Conservation (phyloP, 1,140 invertebrate genomes). For the Drosophila pruinosa region DNA sequence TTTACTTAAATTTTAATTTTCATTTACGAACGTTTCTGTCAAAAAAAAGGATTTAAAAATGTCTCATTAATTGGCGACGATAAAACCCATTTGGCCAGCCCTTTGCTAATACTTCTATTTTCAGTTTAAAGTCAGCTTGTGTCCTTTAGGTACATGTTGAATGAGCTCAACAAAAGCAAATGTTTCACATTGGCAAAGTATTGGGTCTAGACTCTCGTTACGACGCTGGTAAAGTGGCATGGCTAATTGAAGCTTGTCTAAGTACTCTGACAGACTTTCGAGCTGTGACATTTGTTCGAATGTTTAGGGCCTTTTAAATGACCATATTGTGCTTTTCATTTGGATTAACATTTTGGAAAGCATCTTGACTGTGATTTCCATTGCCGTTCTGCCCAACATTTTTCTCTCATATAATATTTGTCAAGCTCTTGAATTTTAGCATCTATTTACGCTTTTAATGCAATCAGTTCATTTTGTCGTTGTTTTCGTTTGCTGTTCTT, state of each 20-base stretch:
- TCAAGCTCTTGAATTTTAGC: slow-evolving; percentile 51
- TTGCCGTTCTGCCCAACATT: background rate
- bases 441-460: slow-evolving; percentile 62
- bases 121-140: slow-evolving; percentile 19
- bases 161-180: slow-evolving; percentile 13
- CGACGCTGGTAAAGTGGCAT: background rate
- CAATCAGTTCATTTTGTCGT: slow-evolving; percentile 35
- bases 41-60: background rate
- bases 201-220: background rate
- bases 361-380: slow-evolving; percentile 27
- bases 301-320: slow-evolving; percentile 12
- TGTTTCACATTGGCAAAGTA: slow-evolving; percentile 19
- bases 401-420: slow-evolving; percentile 55
- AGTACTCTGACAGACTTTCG: slow-evolving; percentile 22
- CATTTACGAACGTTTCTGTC: no score
- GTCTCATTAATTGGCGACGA: background rate
- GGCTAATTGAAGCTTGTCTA: background rate
- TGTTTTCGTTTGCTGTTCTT: background rate
- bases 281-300: background rate
- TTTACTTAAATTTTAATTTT: no score
- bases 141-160: background rate
- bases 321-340: background rate
- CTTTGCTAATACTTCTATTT: slow-evolving; percentile 18
- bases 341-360: slow-evolving; percentile 31
- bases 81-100: slow-evolving; percentile 5